Conservation (phyloP, 2,888 invertebrate species). For the Apotomis turbidana region DNA sequence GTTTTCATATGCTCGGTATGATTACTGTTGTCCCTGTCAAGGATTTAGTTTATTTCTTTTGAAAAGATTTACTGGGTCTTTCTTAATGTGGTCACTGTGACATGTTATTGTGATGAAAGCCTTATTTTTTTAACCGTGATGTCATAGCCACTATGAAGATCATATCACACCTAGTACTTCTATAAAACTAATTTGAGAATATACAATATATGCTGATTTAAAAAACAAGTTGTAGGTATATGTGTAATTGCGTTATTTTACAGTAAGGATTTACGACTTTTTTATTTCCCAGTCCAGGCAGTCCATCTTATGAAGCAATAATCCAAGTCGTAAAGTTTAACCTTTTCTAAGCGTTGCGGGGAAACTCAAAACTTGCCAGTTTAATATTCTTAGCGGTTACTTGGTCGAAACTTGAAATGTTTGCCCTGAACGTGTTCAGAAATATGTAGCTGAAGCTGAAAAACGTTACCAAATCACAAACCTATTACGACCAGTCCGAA, state of each 20-base stretch:
- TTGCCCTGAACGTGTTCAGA: slow-evolving; percentile 25
- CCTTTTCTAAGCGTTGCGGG: slow-evolving; percentile 20
- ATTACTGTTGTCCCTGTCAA: slow-evolving; percentile 24
- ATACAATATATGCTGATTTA: too few species aligned
- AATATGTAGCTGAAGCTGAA: not conserved
- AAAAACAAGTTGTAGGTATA: not conserved
- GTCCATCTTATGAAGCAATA: slow-evolving; percentile 31
- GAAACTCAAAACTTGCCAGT: slow-evolving; percentile 35
- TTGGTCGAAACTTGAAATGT: slow-evolving; percentile 16
- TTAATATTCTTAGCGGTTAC: slow-evolving; percentile 37
- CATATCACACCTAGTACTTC: too few species aligned
- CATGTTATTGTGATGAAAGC: too few species aligned
- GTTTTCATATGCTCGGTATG: slow-evolving; percentile 29
- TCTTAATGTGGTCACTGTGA: too few species aligned
- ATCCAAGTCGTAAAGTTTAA: slow-evolving; percentile 35
- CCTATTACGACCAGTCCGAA: not conserved
- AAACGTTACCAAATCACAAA: not conserved
- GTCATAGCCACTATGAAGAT: too few species aligned
- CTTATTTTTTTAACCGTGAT: too few species aligned
- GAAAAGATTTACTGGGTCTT: not conserved
- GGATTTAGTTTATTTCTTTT: slow-evolving; percentile 6
- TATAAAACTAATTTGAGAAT: too few species aligned
- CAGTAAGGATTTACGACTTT: slow-evolving; percentile 12
- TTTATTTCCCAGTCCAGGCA: slow-evolving; percentile 19
- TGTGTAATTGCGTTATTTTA: not conserved